Evolutionary conservation across 2,888 invertebrate species (phyloP).

Genomic region (Thecocarcelia acutangulata): DNA sequence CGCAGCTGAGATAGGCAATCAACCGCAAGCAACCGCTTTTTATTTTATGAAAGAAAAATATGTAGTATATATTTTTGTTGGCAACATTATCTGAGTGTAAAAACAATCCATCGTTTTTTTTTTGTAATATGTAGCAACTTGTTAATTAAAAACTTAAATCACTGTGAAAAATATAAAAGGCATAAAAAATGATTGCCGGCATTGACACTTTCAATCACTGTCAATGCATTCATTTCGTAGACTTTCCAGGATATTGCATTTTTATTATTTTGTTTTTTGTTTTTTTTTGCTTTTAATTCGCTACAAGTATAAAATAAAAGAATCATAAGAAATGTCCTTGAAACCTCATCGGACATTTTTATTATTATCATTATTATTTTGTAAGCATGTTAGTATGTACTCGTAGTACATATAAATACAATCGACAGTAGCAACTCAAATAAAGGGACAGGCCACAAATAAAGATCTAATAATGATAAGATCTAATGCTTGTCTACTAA

Average conservation of each 20-base stretch:
- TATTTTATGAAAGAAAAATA: too few species aligned
- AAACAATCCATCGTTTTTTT: too few species aligned
- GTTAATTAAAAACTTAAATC: too few species aligned
- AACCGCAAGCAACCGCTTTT: too few species aligned
- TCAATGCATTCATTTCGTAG: background rate
- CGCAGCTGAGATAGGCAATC: too few species aligned
- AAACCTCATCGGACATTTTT: slow-evolving; percentile 41
- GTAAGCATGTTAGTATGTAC: slow-evolving; percentile 33
- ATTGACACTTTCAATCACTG: slow-evolving; percentile 53
- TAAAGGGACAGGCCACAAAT: too few species aligned
- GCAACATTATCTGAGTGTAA: too few species aligned
- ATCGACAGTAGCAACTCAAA: background rate
- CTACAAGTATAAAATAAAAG: slow-evolving; percentile 19
- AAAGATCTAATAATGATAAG: too few species aligned
- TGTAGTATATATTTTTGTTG: too few species aligned
- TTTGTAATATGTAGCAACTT: too few species aligned
- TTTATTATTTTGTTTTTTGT: slow-evolving; percentile 2
- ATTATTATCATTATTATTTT: slow-evolving; percentile 34
- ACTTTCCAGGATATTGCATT: slow-evolving; percentile 9
- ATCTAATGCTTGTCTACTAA: too few species aligned
- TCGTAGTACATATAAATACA: slow-evolving; percentile 24
- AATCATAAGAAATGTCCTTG: slow-evolving; percentile 58
- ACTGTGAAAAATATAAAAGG: background rate
- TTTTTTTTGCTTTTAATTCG: background rate
- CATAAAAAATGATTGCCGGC: slow-evolving; percentile 17